Conservation (phyloP, 1,140 invertebrate species). For the Euwallacea fornicatus region DNA sequence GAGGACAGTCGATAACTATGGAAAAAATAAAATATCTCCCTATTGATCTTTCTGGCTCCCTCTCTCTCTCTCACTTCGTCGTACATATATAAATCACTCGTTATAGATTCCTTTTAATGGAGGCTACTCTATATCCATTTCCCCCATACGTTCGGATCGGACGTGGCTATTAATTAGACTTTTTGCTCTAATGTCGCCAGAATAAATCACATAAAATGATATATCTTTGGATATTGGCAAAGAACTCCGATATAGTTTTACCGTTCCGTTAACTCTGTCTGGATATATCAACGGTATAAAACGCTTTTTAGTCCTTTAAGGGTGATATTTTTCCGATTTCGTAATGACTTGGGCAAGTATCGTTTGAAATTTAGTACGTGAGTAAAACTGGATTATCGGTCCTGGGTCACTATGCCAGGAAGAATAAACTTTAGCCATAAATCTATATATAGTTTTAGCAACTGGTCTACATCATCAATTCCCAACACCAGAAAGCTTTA, state of each 20-base stretch:
- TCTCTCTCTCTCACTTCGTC: conserved; percentile 9
- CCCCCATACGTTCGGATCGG: conserved; percentile 34
- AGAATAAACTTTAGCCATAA: too few species aligned
- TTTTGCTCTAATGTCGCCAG: conserved; percentile 36
- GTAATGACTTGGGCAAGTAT: not conserved
- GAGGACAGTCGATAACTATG: too few species aligned
- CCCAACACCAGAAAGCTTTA: too few species aligned
- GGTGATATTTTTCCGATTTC: conserved; percentile 4
- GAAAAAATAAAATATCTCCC: not conserved
- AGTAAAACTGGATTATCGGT: not conserved
- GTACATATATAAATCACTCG: conserved; percentile 32
- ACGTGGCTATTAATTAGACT: conserved; percentile 38
- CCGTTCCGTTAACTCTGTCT: not conserved
- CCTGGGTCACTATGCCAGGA: too few species aligned
- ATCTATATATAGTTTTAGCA: too few species aligned
- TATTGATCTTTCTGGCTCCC: conserved; percentile 25
- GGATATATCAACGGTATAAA: conserved; percentile 2
- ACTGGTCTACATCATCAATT: too few species aligned
- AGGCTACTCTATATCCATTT: conserved; percentile 37
- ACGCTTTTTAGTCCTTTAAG: not conserved
- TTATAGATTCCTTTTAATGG: conserved; percentile 38
- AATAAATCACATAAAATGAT: conserved; percentile 37
- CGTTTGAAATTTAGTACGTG: conserved; percentile 2
- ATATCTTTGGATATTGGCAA: conserved; percentile 16
- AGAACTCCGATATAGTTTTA: too few species aligned